Base-by-base conservation (phyloP, 2,888 invertebrate species). In the Drosophila kuntzei region DNA sequence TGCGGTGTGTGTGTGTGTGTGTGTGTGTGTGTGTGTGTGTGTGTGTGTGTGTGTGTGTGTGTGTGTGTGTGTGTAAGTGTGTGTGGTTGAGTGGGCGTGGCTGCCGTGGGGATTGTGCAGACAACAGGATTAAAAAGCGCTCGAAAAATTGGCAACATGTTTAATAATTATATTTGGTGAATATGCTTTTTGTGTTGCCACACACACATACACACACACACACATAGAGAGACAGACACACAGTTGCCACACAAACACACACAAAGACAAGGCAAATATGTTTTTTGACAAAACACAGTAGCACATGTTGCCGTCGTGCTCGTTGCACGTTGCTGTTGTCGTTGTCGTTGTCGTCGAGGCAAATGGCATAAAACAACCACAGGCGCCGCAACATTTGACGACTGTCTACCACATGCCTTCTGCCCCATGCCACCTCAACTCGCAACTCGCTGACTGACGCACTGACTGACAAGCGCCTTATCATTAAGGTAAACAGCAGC, bases 391-490 rank as follows among this genome's bases (percentile, higher is more conserved):
- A 84, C 87, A 79, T 83, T 83, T 83, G 79, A 80, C 81, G 81
- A 81, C 81, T 83, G 74, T 71, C 70, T 86, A 50, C 79, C 72
- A 46, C 75, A 71, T 54, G 57, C 43, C 32, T 53, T 8, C 14
- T 7, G 6, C 41, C 60, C 9, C 49, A 2, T 3, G 16, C 27
- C 41, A 27, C 43, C 9, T 1, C 20, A 11, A n/a, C n/a, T n/a
- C n/a, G 6, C n/a, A 4, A 27, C 37, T n/a, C 16, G 16, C 63
- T 59, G 63, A 63, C 49, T 70, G 70, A 62, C 68, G 64, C 64
- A 70, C 67, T 86, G 87, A 84, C 79, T 89, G 89, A 89, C 85
- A 89, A 84, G 81, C 81, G 87, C 89, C 85, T 89, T 89, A 90
- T 89, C 90, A 90, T 89, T 89, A 89, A 83, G 86, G 87, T 86